Evolutionary conservation across 92 coral and sea anemone species (phyloP), one percentile per base, ranked within the genome.

Genomic region (Umimayanthus kanabou): DNA sequence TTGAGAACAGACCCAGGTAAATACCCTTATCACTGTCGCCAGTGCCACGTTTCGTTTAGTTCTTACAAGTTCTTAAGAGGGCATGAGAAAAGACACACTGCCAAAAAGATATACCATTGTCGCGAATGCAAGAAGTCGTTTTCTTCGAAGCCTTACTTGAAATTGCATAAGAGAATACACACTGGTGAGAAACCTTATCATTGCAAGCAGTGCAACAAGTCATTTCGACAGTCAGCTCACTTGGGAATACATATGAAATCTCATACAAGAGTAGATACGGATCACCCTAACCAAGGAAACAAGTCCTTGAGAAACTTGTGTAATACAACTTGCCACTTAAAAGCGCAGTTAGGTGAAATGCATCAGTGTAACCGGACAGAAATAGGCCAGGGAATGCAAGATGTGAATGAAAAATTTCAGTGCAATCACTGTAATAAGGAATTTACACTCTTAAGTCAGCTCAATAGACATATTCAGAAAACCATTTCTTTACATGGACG

Each of bases 101-200:
- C 6, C 42, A 39, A 22, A 20, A 75, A 22, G 29, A 39, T 9
- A 20, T 75, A 39, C 47, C 22, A 20, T 4, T 75, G 79, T 39
- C 23, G 79, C 49, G 42, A 75, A 39, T 75, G 79, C 53, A 75
- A 37, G 23, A 75, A 40, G 79, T 75, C n/a, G 25, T 39, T 75
- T 9, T 75, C 50, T 8, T 11, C 9, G 4, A 75, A 20, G 79
- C 0, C 25, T 33, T 5, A 39, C 49, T 75, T 75, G 49, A 18
- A 16, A 6, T 2, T 39, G 30, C 79, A 75, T 39, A 75, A 75
- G 16, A 39, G 45, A 75, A 33, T 39, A 33, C 79, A 75, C 49
- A 72, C 76, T 10, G 76, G 76, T 15, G 79, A 75, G 49, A 75
- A 75, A 40, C 79, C 79, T 39, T 75, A 13, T 22, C 79, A 37